These are phyloP conservation scores for Austrolebias charrua DNA, from an alignment of 2,797 vertebrate genomes.

Conservation along the genomic window DNA sequence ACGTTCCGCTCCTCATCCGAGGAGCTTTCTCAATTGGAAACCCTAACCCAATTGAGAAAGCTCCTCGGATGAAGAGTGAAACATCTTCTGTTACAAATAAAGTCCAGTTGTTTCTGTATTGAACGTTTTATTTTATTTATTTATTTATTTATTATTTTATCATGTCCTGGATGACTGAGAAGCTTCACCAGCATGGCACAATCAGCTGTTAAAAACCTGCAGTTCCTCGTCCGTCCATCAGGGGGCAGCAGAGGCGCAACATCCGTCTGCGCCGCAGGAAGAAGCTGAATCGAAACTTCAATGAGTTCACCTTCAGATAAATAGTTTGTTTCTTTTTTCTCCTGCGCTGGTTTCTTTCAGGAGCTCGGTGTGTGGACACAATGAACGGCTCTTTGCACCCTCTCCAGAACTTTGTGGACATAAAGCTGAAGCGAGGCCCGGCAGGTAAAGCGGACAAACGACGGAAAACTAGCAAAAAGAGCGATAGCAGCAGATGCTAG, in stretches of 20 bases:
- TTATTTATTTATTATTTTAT: too few species aligned
- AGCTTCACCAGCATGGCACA: too few species aligned
- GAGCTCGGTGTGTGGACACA: conserved; percentile 2
- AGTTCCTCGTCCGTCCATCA: conserved; percentile 15
- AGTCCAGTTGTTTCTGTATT: too few species aligned
- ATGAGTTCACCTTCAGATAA: conserved; percentile 71
- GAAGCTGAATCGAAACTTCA: conserved; percentile 60
- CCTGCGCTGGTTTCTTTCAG: not conserved
- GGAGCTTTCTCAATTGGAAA: too few species aligned
- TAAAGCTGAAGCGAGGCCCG: conserved; percentile 74
- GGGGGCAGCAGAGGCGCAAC: conserved; percentile 50
- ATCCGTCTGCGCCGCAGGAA: not conserved
- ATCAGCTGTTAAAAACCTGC: conserved; percentile 4
- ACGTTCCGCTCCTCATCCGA: too few species aligned
- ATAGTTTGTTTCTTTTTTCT: conserved; percentile 30
- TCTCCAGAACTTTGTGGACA: conserved; percentile 41
- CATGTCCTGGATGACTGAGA: too few species aligned
- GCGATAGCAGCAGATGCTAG: conserved; percentile 8
- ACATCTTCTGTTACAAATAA: too few species aligned
- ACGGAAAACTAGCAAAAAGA: not conserved
- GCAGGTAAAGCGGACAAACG: conserved; percentile 58
- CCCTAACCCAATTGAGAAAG: too few species aligned
- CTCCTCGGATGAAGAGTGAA: too few species aligned
- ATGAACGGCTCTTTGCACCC: conserved; percentile 76
- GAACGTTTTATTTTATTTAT: too few species aligned